phyloP scores from a whole-genome alignment of 2,888 invertebrate species.

The Chydorus sphaericus region DNA sequence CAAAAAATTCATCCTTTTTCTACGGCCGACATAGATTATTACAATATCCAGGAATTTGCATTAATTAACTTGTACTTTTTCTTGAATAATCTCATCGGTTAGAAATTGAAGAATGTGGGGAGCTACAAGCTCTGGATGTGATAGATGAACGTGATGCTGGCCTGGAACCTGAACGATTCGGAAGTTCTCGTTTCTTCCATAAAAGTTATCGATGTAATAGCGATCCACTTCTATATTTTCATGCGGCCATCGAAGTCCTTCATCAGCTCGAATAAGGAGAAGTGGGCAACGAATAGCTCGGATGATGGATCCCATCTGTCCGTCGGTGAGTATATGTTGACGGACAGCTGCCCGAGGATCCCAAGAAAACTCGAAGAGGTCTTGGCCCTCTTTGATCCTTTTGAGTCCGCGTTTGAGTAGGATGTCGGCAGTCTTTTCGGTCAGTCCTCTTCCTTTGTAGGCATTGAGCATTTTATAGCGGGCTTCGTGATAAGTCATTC shows the following conservation, averaged over 20 bases:
- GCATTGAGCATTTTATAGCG: neutral
- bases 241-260: too few relatives aligned
- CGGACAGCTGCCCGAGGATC: neutral
- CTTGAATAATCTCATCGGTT: too few relatives aligned
- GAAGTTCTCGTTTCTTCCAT: neutral
- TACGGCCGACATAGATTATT: too few relatives aligned
- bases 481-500: neutral
- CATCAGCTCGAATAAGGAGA: neutral
- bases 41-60: too few relatives aligned
- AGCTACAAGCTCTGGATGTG: constrained; percentile 11
- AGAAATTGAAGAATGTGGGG: constrained; percentile 14
- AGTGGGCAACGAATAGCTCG: neutral
- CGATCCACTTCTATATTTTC: neutral
- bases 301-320: neutral
- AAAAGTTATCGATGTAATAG: neutral
- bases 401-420: neutral
- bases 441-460: neutral
- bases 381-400: neutral
- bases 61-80: too few relatives aligned
- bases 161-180: constrained; percentile 39
- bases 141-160: constrained; percentile 56
- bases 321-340: neutral
- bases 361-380: neutral
- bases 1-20: too few relatives aligned
- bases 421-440: neutral